Evolutionary conservation across 2,888 invertebrate species (phyloP).

Genomic region (Lepidochrysops patricia): DNA sequence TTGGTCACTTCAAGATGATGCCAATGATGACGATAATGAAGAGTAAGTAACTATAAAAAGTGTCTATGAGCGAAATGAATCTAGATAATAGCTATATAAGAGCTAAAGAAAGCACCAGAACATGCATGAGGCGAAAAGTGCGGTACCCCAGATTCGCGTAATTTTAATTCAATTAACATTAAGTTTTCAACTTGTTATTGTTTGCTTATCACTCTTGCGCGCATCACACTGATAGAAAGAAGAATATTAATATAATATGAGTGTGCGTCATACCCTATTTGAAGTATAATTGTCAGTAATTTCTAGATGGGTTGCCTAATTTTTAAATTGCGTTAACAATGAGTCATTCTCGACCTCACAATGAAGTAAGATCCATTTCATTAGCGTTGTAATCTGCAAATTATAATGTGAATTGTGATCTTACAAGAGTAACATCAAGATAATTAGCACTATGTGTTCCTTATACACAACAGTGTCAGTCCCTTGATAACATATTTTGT

Average conservation of each 20-base stretch:
- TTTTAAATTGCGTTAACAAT: not conserved
- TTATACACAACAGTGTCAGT: conserved; percentile 60
- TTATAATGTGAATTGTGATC: conserved; percentile 34
- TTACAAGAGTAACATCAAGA: conserved; percentile 60
- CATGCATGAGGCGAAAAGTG: too few species aligned
- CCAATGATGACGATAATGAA: conserved; percentile 94
- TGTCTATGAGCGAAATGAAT: not conserved
- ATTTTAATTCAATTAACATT: too few species aligned
- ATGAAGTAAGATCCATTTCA: conserved; percentile 42
- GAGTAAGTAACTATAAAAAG: conserved; percentile 54
- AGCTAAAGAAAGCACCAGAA: too few species aligned
- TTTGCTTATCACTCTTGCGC: too few species aligned
- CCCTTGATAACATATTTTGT: conserved; percentile 57
- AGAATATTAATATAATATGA: not conserved
- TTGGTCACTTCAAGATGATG: conserved; percentile 90
- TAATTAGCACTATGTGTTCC: conserved; percentile 59
- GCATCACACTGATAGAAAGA: too few species aligned
- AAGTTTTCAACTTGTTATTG: too few species aligned
- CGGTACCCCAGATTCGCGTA: too few species aligned
- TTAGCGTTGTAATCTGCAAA: conserved; percentile 30
- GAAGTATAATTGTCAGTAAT: not conserved
- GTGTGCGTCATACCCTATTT: not conserved
- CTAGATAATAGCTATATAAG: too few species aligned
- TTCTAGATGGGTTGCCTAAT: not conserved
- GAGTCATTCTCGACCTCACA: not conserved